Evolutionary conservation across 2,888 invertebrate species (phyloP), one percentile per base, ranked within the genome.

Genomic region (Ophioninae sp.): DNA sequence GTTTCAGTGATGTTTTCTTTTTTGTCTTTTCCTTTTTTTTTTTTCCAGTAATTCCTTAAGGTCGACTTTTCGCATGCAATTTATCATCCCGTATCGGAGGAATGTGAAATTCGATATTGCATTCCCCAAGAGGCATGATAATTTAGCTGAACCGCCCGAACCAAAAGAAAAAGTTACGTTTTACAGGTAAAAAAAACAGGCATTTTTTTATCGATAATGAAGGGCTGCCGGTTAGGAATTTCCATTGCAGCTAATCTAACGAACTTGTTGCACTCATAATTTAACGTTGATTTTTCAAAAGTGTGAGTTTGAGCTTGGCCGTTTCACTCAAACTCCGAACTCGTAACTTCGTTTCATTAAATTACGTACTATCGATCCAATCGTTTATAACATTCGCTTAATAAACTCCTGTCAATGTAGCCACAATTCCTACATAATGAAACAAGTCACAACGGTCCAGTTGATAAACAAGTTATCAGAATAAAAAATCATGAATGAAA

Each of bases 401-500:
- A 50, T 50, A 13, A 41, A 17, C 6, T 13, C 50, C 2, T 50
- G 50, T 17, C 17, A 50, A 50, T 17, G 10, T 0, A 50, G 50
- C 13, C 2, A 50, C 13, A 50, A 13, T 50, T 13, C 50, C 6
- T 50, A 13, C 13, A 13, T 17, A 30, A 1, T 17, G n/a, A 39
- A 39, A n/a, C n/a, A 39, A 39, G 8, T 0, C 6, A 59, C 70
- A 56, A 64, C 57, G 30, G 17, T 5, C 17, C 50, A 50, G 17
- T 17, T 50, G 13, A 10, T 5, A 13, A 13, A 67, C 20, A 56
- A 21, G 39, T 17, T 20, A 8, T 20, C 8, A 50, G 23, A 50
- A 69, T 23, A 17, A 61, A 39, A 30, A 62, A 37, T 67, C 41
- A 50, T 44, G 61, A 79, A 70, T 61, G 74, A 67, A 72, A 79